phyloP scores from a whole-genome alignment of 2,797 vertebrate species.

The Falco peregrinus region DNA sequence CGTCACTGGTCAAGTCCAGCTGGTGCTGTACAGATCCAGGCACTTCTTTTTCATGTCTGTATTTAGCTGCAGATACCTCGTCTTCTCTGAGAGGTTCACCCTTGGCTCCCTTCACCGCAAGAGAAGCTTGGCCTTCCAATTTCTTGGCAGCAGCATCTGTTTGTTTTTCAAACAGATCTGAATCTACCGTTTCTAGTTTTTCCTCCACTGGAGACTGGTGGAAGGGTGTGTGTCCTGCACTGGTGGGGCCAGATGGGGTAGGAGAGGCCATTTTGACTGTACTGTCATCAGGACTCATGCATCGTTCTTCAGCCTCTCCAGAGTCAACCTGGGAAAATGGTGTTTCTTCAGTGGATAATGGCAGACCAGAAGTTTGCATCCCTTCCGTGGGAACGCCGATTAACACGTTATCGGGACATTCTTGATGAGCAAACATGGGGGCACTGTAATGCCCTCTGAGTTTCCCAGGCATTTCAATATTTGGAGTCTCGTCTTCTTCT shows the following conservation, averaged over 20 bases:
- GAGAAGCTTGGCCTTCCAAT: slow-evolving; percentile 44
- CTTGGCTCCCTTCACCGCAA: slow-evolving; percentile 10
- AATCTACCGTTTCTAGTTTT: slow-evolving; percentile 78
- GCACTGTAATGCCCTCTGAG: slow-evolving; percentile 82
- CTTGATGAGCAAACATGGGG: slow-evolving; percentile 77
- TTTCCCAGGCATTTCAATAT: slow-evolving; percentile 84
- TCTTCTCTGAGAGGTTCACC: slow-evolving; percentile 19
- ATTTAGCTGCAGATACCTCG: background rate
- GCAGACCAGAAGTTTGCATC: slow-evolving; percentile 52
- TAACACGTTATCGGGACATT: slow-evolving; percentile 4
- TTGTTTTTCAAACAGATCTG: slow-evolving; percentile 74
- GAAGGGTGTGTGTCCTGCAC: slow-evolving; percentile 91
- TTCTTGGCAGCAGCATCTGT: slow-evolving; percentile 51
- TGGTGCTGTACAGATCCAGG: background rate
- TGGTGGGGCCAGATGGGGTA: slow-evolving; percentile 90
- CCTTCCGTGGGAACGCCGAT: slow-evolving; percentile 47
- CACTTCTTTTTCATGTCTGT: background rate
- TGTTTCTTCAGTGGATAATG: slow-evolving; percentile 49
- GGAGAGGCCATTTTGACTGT: slow-evolving; percentile 95
- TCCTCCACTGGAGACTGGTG: slow-evolving; percentile 94
- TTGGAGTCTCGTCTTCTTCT: slow-evolving; percentile 84
- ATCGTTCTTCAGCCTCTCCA: slow-evolving; percentile 90
- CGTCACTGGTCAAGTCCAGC: background rate
- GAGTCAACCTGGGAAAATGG: slow-evolving; percentile 64
- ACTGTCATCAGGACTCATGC: slow-evolving; percentile 93